phyloP scores from a whole-genome alignment of 2,888 invertebrate genomes.

The Steromphala cineraria region DNA sequence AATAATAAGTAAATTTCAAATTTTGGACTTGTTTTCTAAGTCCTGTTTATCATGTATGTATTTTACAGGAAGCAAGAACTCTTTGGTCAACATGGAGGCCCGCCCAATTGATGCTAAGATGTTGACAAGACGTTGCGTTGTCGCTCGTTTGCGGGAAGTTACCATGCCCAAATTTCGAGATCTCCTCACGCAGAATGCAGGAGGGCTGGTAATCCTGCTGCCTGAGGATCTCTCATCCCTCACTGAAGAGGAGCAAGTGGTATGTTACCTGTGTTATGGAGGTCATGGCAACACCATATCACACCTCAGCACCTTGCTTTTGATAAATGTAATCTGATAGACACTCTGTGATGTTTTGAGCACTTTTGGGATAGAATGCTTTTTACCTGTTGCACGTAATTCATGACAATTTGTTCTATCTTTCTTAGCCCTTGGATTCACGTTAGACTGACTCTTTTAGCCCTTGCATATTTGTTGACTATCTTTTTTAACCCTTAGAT shows the following conservation, averaged over 20 bases:
- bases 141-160: constrained; percentile 87
- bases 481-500: too few species aligned
- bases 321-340: too few species aligned
- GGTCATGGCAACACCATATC: too few species aligned
- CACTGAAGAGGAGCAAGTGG: constrained; percentile 78
- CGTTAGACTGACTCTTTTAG: too few species aligned
- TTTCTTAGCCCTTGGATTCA: too few species aligned
- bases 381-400: too few species aligned
- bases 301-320: too few species aligned
- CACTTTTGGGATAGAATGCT: too few species aligned
- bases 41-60: neutral
- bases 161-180: constrained; percentile 81
- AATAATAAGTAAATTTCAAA: too few species aligned
- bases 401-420: too few species aligned
- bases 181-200: constrained; percentile 79
- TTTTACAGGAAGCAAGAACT: constrained; percentile 86
- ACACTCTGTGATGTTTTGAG: too few species aligned
- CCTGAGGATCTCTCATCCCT: constrained; percentile 84
- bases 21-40: neutral
- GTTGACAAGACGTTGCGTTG: constrained; percentile 91
- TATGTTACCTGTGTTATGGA: constrained; percentile 32
- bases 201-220: constrained; percentile 89
- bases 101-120: constrained; percentile 89
- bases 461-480: too few species aligned
- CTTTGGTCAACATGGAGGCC: constrained; percentile 91